These are phyloP conservation scores for Cirrhinus mrigala DNA, from an alignment of 2,797 vertebrate species.

Conservation along the genomic window DNA sequence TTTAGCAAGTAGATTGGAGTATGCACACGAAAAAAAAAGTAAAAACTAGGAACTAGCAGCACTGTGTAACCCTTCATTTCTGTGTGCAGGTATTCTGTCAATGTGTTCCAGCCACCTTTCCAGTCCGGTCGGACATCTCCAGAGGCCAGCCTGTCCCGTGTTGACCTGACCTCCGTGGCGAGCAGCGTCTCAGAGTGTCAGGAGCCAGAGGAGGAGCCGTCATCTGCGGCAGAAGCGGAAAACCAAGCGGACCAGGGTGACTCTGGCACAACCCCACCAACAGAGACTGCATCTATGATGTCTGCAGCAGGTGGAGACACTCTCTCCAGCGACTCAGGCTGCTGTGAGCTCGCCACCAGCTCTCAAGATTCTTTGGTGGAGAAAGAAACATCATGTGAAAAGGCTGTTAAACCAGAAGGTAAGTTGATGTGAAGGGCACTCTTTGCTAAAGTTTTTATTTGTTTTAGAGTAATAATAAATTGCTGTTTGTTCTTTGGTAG, in stretches of 20 bases:
- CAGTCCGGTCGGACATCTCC: conserved; percentile 90
- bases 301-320: conserved; percentile 68
- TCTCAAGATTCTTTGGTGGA: conserved; percentile 81
- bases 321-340: conserved; percentile 84
- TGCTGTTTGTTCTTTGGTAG: conserved; percentile 69
- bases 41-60: background rate
- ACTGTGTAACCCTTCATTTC: background rate
- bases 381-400: conserved; percentile 90
- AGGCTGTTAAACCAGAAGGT: conserved; percentile 93
- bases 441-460: background rate
- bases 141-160: conserved; percentile 77
- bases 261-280: conserved; percentile 69
- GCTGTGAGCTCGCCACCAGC: conserved; percentile 81
- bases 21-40: too few relatives aligned
- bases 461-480: conserved; percentile 9
- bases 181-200: conserved; percentile 69
- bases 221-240: conserved; percentile 62
- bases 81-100: conserved; percentile 89
- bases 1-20: background rate
- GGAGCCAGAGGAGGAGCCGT: conserved; percentile 69
- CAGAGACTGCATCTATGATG: conserved; percentile 62
- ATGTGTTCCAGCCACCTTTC: conserved; percentile 97
- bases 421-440: conserved; percentile 22
- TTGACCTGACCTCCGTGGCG: conserved; percentile 71
- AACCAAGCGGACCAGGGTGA: conserved; percentile 68